phyloP scores from a whole-genome alignment of 2,888 invertebrate genomes.

The Lottia gigantea region DNA sequence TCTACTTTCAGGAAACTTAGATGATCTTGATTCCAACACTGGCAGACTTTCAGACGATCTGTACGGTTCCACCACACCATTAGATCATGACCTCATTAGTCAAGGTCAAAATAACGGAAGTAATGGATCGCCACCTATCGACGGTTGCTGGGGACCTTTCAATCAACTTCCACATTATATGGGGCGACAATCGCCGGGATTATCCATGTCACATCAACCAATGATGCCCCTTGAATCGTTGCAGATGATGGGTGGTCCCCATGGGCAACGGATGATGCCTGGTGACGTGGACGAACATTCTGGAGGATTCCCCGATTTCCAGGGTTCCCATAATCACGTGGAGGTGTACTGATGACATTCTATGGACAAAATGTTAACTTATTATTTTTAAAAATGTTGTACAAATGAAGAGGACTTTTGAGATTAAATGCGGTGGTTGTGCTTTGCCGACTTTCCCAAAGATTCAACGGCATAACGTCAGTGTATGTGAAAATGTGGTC shows the following conservation, averaged over 20 bases:
- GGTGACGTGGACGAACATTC: conserved; percentile 51
- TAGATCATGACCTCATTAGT: conserved; percentile 64
- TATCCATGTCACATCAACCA: conserved; percentile 47
- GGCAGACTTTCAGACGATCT: conserved; percentile 55
- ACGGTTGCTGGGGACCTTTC: conserved; percentile 39
- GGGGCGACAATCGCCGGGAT: conserved; percentile 57
- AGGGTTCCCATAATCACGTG: conserved; percentile 59
- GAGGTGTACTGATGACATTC: conserved; percentile 54
- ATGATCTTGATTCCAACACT: conserved; percentile 50
- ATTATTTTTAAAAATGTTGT: no score
- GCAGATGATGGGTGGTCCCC: conserved; percentile 43
- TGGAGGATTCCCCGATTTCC: conserved; percentile 56
- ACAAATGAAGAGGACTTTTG: no score
- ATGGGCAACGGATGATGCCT: conserved; percentile 50
- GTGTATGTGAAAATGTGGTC: no score
- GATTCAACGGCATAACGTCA: no score
- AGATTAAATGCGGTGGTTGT: no score
- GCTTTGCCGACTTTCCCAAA: no score
- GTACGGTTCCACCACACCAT: conserved; percentile 48
- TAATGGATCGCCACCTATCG: conserved; percentile 25
- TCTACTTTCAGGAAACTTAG: conserved; percentile 43
- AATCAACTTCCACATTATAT: conserved; percentile 42
- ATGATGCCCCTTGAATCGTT: conserved; percentile 56
- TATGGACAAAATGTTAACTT: no score
- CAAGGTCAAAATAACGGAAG: conserved; percentile 46